Evolutionary conservation across 1,140 invertebrate species (phyloP).

Genomic region (Conopomorpha cramerella): DNA sequence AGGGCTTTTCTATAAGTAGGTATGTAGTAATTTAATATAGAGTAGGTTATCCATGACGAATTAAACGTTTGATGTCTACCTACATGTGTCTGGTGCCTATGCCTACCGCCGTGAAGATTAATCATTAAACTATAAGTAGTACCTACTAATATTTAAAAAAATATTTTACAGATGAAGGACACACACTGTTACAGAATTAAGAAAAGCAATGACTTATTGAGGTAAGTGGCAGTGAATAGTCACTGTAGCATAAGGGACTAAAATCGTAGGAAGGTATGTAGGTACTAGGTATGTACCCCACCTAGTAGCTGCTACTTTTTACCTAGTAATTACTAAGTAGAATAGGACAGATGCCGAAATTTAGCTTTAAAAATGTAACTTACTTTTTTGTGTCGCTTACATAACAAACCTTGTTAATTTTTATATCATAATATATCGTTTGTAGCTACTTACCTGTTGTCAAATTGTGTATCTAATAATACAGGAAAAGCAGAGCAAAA

Average conservation of each 20-base stretch:
- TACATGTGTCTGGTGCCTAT: too few species aligned
- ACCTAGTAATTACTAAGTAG: too few species aligned
- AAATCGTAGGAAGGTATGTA: too few species aligned
- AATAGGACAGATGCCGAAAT: too few species aligned
- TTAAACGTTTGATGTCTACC: not conserved
- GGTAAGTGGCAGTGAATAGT: not conserved
- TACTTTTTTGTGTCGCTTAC: not conserved
- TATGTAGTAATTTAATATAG: not conserved
- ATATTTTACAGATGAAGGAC: not conserved
- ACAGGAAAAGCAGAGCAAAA: not conserved
- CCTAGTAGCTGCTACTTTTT: too few species aligned
- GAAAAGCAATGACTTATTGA: not conserved
- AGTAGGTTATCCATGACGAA: not conserved
- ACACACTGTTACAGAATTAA: not conserved
- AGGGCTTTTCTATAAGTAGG: not conserved
- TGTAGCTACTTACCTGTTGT: too few species aligned
- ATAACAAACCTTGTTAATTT: too few species aligned
- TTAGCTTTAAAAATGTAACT: not conserved
- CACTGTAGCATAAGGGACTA: too few species aligned
- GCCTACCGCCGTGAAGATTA: too few species aligned
- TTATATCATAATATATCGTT: too few species aligned
- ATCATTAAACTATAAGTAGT: not conserved
- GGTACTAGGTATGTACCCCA: too few species aligned
- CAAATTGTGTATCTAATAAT: not conserved
- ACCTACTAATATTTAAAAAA: not conserved